Percentiles rank a stretch among this genome's conserved stretches.
phyloP scores from a whole-genome alignment of 2,888 invertebrate genomes.

The Mesochorus sp. region DNA sequence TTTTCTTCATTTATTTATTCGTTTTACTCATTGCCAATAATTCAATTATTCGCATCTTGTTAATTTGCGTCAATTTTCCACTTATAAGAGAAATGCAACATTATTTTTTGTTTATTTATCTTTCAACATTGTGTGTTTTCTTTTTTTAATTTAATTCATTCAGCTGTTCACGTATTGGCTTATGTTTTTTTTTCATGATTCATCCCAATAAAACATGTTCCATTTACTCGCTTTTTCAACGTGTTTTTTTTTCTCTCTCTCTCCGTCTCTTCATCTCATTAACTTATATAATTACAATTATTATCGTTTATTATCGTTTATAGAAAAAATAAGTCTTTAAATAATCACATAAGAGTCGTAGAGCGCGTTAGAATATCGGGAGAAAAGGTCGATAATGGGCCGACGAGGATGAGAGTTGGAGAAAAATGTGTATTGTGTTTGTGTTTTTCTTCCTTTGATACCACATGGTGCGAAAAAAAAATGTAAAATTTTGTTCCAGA shows the following conservation, averaged over 20 bases:
- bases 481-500: not conserved
- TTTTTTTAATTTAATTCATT: not conserved
- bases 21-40: slow-evolving; percentile 32
- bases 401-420: slow-evolving; percentile 40
- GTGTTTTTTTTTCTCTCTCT: slow-evolving; percentile 26
- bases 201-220: slow-evolving; percentile 41
- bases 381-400: slow-evolving; percentile 40
- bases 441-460: not conserved
- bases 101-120: not conserved
- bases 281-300: slow-evolving; percentile 68
- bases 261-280: slow-evolving; percentile 23
- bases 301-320: slow-evolving; percentile 75
- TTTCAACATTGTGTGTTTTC: not conserved
- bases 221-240: slow-evolving; percentile 74
- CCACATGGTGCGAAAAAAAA: not conserved
- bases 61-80: slow-evolving; percentile 57
- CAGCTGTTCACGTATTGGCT: slow-evolving; percentile 24
- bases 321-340: slow-evolving; percentile 82
- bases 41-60: slow-evolving; percentile 47
- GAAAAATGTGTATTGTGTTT: slow-evolving; percentile 5
- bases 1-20: slow-evolving; percentile 8
- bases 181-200: slow-evolving; percentile 61
- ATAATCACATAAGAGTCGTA: slow-evolving; percentile 81
- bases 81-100: slow-evolving; percentile 62
- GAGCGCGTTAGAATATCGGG: slow-evolving; percentile 70